A percentile compares a stretch with the other conserved stretches of the same genome.
phyloP scores from a whole-genome alignment of 2,888 invertebrate genomes.

The Chaetogeoica ovagalla region DNA sequence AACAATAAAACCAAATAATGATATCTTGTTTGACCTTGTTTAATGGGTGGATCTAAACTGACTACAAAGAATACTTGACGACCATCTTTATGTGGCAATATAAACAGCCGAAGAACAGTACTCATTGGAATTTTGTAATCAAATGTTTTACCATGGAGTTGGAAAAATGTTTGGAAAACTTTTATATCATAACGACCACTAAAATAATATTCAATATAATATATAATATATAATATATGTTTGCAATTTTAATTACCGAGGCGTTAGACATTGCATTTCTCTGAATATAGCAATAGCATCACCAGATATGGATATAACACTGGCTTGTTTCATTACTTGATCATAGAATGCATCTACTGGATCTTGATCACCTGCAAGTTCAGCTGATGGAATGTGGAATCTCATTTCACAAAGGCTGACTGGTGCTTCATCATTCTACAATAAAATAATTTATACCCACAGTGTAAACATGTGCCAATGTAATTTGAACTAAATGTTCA shows the following conservation, averaged over 20 bases:
- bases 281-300: conserved; percentile 96
- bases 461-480: too few species aligned
- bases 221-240: neutral
- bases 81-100: conserved; percentile 96
- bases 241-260: conserved; percentile 69
- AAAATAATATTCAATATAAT: conserved; percentile 60
- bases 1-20: conserved; percentile 94
- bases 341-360: conserved; percentile 96
- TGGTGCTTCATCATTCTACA: conserved; percentile 94
- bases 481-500: neutral
- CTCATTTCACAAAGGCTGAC: conserved; percentile 97
- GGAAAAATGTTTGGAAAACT: conserved; percentile 87
- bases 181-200: conserved; percentile 97
- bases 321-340: conserved; percentile 95
- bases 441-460: conserved; percentile 56
- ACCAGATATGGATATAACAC: conserved; percentile 95
- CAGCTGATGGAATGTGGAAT: conserved; percentile 93
- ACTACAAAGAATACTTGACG: conserved; percentile 98
- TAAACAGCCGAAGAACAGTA: conserved; percentile 89
- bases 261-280: conserved; percentile 96
- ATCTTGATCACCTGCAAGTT: conserved; percentile 83
- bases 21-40: conserved; percentile 98
- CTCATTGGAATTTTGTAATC: conserved; percentile 99
- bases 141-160: conserved; percentile 96
- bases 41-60: conserved; percentile 97